Evolutionary conservation across 2,888 invertebrate species (phyloP).

Genomic region (Tromatobia lineatoria): DNA sequence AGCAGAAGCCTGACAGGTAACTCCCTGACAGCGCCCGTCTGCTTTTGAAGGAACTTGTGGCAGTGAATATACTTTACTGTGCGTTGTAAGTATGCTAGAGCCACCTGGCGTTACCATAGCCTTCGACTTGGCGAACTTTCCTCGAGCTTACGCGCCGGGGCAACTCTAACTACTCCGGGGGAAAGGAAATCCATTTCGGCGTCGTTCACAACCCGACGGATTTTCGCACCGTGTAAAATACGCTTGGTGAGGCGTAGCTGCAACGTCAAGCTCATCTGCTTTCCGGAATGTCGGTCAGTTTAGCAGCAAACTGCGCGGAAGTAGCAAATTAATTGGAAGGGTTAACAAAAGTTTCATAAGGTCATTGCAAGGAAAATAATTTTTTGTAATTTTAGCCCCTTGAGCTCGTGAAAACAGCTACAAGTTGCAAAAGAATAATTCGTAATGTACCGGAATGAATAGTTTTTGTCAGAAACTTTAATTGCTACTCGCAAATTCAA

Average conservation of each 20-base stretch:
- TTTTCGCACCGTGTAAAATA: slow-evolving; percentile 4
- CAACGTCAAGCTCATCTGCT: slow-evolving; percentile 2
- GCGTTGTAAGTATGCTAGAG: slow-evolving; percentile 22
- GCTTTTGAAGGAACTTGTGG: slow-evolving; percentile 54
- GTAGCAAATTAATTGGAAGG: too few species aligned
- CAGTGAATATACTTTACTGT: slow-evolving; percentile 4
- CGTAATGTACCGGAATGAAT: too few species aligned
- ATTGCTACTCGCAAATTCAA: too few species aligned
- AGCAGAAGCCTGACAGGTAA: slow-evolving; percentile 27
- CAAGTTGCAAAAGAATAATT: too few species aligned
- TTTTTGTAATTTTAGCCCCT: not conserved
- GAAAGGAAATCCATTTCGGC: slow-evolving; percentile 47
- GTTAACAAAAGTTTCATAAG: too few species aligned
- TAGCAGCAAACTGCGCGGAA: not conserved
- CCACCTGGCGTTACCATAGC: not conserved
- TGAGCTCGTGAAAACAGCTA: too few species aligned
- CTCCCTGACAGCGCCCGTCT: slow-evolving; percentile 50
- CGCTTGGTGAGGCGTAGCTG: not conserved
- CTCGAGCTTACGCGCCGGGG: slow-evolving; percentile 30
- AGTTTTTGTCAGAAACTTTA: too few species aligned
- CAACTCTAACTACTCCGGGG: slow-evolving; percentile 2
- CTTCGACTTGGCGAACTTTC: slow-evolving; percentile 48
- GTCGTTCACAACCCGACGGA: slow-evolving; percentile 24
- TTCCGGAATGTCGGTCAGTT: not conserved
- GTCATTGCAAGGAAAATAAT: not conserved